These are phyloP conservation scores for Nomada goodeniana DNA, from an alignment of 2,888 invertebrate genomes.

Conservation along the genomic window DNA sequence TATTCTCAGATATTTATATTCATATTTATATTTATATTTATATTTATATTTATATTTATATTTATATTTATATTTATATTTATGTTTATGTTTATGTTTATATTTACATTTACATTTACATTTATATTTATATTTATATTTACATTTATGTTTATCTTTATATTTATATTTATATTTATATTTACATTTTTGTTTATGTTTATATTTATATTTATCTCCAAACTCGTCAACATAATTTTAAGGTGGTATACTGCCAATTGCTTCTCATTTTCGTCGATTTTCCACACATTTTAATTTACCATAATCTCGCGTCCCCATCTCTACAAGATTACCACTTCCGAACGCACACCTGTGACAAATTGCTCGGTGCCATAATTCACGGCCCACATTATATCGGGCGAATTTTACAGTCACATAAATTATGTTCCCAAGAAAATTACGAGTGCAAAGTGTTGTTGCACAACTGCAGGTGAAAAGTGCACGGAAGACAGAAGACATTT, in stretches of 20 bases:
- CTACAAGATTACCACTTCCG: not conserved
- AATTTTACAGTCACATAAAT: conserved; percentile 23
- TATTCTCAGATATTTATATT: too few relatives aligned
- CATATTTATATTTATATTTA: too few relatives aligned
- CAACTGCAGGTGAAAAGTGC: too few relatives aligned
- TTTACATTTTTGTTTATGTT: too few relatives aligned
- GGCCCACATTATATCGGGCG: not conserved
- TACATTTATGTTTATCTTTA: too few relatives aligned
- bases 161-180: too few relatives aligned
- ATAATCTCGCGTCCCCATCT: not conserved
- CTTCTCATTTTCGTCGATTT: not conserved
- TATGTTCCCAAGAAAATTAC: not conserved
- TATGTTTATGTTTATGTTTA: too few relatives aligned
- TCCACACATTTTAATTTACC: not conserved
- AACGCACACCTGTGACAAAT: not conserved
- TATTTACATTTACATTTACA: too few relatives aligned
- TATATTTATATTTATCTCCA: not conserved
- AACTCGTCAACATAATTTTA: conserved; percentile 6
- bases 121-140: too few relatives aligned
- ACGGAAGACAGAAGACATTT: not conserved
- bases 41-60: too few relatives aligned
- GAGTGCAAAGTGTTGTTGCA: not conserved
- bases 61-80: too few relatives aligned
- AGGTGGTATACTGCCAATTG: conserved; percentile 21
- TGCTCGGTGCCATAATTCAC: not conserved